Conservation (phyloP, 2,113 vertebrate genomes). For the Acanthisitta chloris region DNA sequence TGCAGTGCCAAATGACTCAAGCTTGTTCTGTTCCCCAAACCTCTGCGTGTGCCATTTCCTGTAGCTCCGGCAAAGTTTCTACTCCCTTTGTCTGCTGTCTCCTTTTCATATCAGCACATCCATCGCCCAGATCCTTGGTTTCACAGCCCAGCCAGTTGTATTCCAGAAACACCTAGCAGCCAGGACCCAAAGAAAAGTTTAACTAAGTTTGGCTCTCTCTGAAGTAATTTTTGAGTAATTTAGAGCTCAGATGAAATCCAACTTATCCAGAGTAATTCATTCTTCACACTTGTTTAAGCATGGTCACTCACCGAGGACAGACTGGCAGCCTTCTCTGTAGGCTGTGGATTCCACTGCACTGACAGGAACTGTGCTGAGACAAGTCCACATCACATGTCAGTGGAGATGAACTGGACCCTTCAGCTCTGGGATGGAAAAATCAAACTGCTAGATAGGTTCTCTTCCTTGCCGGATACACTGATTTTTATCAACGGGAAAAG, state of each 20-base stretch:
- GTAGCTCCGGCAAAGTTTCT: neutral
- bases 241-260: conserved; percentile 11
- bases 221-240: neutral
- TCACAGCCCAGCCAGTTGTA: neutral
- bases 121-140: neutral
- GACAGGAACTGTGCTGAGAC: conserved; percentile 1
- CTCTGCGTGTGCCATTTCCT: neutral
- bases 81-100: neutral
- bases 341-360: neutral
- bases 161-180: neutral
- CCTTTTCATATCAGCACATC: neutral
- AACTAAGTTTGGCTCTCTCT: neutral
- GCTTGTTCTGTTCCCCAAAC: neutral
- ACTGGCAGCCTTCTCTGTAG: neutral
- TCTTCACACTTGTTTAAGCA: conserved; percentile 37
- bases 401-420: conserved; percentile 56
- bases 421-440: conserved; percentile 56
- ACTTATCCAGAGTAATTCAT: conserved; percentile 1
- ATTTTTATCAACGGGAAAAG: conserved; percentile 63
- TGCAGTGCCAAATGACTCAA: neutral
- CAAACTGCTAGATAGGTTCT: conserved; percentile 39
- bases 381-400: neutral
- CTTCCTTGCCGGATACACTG: neutral
- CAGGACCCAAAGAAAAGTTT: neutral
- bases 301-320: conserved; percentile 14